These are phyloP conservation scores for Ophion slaviceki DNA, from an alignment of 2,888 invertebrate species.

Conservation along the genomic window DNA sequence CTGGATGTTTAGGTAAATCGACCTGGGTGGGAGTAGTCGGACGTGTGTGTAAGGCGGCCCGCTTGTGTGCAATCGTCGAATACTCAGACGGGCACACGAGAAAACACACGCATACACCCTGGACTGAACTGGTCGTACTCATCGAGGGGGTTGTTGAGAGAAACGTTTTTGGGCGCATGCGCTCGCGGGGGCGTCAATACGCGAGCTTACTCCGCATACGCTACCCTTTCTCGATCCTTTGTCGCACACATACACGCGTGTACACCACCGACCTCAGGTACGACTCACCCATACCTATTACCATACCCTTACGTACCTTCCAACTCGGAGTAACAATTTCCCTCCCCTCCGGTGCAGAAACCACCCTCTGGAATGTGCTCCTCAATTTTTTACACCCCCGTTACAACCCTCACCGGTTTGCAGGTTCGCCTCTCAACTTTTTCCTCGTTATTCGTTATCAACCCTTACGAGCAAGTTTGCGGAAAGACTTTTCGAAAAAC, in stretches of 20 bases:
- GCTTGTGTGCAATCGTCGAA: slow-evolving; percentile 39
- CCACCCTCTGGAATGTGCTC: slow-evolving; percentile 1
- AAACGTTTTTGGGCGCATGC: slow-evolving; percentile 77
- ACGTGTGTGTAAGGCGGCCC: slow-evolving; percentile 28
- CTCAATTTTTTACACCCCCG: neutral
- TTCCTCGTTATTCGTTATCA: neutral
- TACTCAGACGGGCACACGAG: neutral
- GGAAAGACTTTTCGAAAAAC: neutral
- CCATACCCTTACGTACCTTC: neutral
- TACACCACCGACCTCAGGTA: slow-evolving; percentile 7
- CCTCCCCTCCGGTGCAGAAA: neutral
- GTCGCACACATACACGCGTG: slow-evolving; percentile 67
- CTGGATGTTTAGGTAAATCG: slow-evolving; percentile 39
- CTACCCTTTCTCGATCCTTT: slow-evolving; percentile 78
- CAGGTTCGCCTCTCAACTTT: neutral
- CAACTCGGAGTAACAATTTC: neutral
- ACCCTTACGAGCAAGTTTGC: neutral
- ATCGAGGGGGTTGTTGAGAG: slow-evolving; percentile 67
- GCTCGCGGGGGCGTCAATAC: slow-evolving; percentile 81
- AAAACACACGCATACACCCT: neutral
- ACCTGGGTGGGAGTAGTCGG: slow-evolving; percentile 41
- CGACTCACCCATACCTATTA: slow-evolving; percentile 12
- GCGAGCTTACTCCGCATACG: slow-evolving; percentile 72
- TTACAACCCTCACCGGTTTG: neutral
- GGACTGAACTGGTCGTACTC: slow-evolving; percentile 59